Base-by-base conservation (phyloP, 2,113 vertebrate genomes). In the Cisticola juncidis region DNA sequence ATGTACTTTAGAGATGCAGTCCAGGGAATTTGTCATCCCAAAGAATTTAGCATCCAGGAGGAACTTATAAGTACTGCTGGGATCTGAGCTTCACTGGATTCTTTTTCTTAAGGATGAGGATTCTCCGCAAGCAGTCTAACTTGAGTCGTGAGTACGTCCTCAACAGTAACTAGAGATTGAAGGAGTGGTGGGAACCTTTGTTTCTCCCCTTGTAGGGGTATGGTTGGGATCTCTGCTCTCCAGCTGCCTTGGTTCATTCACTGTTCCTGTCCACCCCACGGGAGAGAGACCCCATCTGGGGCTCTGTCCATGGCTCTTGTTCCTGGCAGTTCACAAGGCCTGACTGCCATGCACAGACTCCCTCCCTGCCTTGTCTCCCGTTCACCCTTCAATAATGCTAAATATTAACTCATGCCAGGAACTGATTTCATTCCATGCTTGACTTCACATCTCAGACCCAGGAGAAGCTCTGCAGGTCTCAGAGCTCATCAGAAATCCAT, bases 331-430 rank as follows among this genome's bases (percentile, higher is more conserved):
- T 85, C 12, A 3, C 61, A 65, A n/a, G 78, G 47, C 23, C 51
- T 94, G 65, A 31, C 31, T 50, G 61, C 66, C 0, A 0, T 9
- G 15, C 0, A 0, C 54, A 90, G 69, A 9, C 11, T 81, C 36
- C 38, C 21, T 81, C 24, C 5, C 44, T 60, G 25, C 51, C 33
- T 68, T n/a, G 40, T 18, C 29, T 40, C 12, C 13, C 0, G 0
- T 44, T 81, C 57, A 22, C 42, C 6, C 3, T 48, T 78, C 2
- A 0, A 45, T 79, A 60, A 91, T 35, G 28, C 65, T 91, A 51
- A 92, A 35, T 47, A 68, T n/a, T 58, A 56, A 61, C 66, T 92
- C 5, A 1, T 57, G n/a, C 28, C 33, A 64, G 53, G 31, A 81
- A 71, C 7, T 68, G 51, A 81, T 88, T 91, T 60, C 29, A 60